A percentile compares a stretch with the other conserved stretches of the same genome.
Conservation (phyloP, 2,888 invertebrate species). For the Dasysyrphus albostriatus region DNA sequence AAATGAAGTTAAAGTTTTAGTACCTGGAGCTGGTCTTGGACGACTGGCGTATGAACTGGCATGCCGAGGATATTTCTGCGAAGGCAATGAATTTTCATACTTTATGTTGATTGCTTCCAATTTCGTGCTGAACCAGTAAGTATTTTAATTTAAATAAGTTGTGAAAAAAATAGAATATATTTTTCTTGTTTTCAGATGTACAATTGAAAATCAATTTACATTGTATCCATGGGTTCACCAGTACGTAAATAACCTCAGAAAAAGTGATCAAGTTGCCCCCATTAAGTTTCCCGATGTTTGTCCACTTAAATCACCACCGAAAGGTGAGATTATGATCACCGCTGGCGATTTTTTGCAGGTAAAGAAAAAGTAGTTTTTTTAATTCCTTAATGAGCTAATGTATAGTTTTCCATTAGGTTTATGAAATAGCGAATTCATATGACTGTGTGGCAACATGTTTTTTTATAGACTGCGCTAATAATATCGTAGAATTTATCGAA, state of each 20-base stretch:
- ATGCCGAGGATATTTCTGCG: constrained; percentile 93
- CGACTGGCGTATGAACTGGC: constrained; percentile 97
- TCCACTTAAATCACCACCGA: constrained; percentile 87
- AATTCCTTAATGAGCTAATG: constrained; percentile 69
- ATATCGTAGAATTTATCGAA: constrained; percentile 97
- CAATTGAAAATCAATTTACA: constrained; percentile 88
- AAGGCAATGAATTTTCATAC: constrained; percentile 98
- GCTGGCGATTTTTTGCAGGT: constrained; percentile 98
- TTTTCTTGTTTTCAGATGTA: constrained; percentile 77
- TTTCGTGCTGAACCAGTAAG: constrained; percentile 94
- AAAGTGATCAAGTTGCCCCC: constrained; percentile 91
- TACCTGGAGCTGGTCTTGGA: constrained; percentile 98
- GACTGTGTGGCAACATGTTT: constrained; percentile 98
- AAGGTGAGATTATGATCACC: constrained; percentile 94
- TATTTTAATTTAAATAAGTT: constrained; percentile 1
- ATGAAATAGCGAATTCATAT: constrained; percentile 84
- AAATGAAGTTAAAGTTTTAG: constrained; percentile 89
- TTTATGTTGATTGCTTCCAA: constrained; percentile 99
- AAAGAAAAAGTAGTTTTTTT: constrained; percentile 80
- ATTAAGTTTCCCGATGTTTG: constrained; percentile 95
- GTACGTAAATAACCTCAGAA: constrained; percentile 93
- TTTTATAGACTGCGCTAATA: constrained; percentile 99
- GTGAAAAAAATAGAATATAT: not conserved
- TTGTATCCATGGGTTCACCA: constrained; percentile 98
- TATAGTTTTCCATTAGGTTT: constrained; percentile 77